These are phyloP conservation scores for Sceloporus undulatus DNA, from an alignment of 2,113 vertebrate genomes.

Conservation along the genomic window DNA sequence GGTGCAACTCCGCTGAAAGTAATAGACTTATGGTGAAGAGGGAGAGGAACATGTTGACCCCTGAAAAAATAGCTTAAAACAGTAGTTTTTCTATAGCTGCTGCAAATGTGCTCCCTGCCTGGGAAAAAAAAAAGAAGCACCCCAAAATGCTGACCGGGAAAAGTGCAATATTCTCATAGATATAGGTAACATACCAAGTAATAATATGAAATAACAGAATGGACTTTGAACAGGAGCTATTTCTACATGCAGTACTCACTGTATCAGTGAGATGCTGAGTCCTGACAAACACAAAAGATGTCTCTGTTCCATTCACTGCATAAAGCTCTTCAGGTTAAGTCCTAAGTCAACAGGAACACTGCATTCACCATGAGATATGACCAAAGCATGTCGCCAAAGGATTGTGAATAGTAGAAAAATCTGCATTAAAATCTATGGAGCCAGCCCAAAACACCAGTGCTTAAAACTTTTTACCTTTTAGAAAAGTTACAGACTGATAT, in stretches of 20 bases:
- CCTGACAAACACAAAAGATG: not conserved
- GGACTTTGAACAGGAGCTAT: conserved; percentile 41
- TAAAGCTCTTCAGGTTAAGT: conserved; percentile 41
- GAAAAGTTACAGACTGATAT: conserved; percentile 35
- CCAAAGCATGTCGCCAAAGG: not conserved
- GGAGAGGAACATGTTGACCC: conserved; percentile 6
- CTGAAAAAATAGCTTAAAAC: conserved; percentile 38
- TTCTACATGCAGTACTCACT: conserved; percentile 14
- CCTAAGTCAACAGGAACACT: conserved; percentile 26
- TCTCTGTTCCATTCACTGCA: not conserved
- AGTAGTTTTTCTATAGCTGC: conserved; percentile 2
- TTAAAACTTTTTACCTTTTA: conserved; percentile 20
- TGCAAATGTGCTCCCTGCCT: not conserved
- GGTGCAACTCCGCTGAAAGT: not conserved
- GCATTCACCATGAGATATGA: conserved; percentile 1
- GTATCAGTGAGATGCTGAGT: accelerated
- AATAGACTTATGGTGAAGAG: not conserved
- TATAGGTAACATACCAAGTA: not conserved
- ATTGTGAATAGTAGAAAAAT: conserved; percentile 36
- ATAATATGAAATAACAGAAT: conserved; percentile 41
- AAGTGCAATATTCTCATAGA: not conserved
- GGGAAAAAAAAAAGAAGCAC: not conserved
- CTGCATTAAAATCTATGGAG: conserved; percentile 40
- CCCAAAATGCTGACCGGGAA: not conserved
- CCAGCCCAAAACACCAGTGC: conserved; percentile 52